Evolutionary conservation across 2,797 vertebrate genomes (phyloP), one percentile per base, ranked within the genome.

Genomic region (Toxotes lorentzi): DNA sequence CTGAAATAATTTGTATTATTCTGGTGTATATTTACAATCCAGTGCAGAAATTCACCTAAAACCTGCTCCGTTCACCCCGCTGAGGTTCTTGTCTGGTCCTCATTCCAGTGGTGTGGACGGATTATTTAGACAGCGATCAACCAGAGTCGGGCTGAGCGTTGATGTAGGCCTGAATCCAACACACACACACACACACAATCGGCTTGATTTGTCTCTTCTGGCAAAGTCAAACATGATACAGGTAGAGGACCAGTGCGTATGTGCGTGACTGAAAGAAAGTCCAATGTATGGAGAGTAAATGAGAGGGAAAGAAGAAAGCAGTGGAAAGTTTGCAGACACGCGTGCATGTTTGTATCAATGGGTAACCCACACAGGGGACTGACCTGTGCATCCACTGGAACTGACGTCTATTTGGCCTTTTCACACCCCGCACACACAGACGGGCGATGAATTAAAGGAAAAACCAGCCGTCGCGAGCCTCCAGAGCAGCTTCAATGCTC

Each of bases 51-150:
- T 54, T 21, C 50, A 13, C 19, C 54, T 47, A 9, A 9, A 5
- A 12, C 4, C 24, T 21, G 50, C 35, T 76, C 45, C 62, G 12
- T 13, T 10, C 1, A 21, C 32, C 11, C 3, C 0, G 17, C 47
- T 1, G 7, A 57, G 68, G 59, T 24, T 35, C 63, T 60, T 13
- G 32, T 16, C 65, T 38, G 51, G 66, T 30, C 27, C 27, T 30
- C 53, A 19, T 73, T 58, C 65, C 65, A 7, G 50, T 0, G n/a
- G 57, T 58, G 64, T 21, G 48, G 58, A 60, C 17, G 50, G 59
- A 63, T 79, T 76, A 81, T 83, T 86, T 83, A 77, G 53, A 82
- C 72, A 50, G 72, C 32, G 75, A 82, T 83, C 81, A 73, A 73
- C 75, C 76, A 13, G 60, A 73, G 63, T 65, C 14, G 6, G 58